These are phyloP conservation scores for Leptinotarsa haldemani DNA, from an alignment of 2,888 invertebrate genomes.

Conservation along the genomic window DNA sequence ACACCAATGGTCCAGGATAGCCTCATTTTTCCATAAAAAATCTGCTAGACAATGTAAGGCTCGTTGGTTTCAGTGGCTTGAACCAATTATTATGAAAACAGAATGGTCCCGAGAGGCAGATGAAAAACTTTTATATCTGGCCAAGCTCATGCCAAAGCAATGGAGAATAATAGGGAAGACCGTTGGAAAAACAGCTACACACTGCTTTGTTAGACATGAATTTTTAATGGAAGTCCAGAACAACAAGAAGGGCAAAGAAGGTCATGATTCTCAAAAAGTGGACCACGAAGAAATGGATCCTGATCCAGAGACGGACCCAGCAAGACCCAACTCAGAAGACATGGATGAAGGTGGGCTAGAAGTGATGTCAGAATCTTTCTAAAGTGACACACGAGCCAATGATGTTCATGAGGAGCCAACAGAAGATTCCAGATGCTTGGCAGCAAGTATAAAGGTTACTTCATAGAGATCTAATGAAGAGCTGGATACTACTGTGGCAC, in stretches of 20 bases:
- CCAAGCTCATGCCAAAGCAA: slow-evolving; percentile 99
- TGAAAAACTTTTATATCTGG: slow-evolving; percentile 95
- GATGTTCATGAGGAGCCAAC: too few relatives aligned
- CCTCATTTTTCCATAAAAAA: slow-evolving; percentile 95
- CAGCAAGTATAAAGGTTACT: too few relatives aligned
- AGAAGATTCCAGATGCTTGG: too few relatives aligned
- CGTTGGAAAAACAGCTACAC: slow-evolving; percentile 97
- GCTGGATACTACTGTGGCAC: too few relatives aligned
- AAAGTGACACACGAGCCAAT: too few relatives aligned
- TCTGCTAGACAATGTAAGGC: slow-evolving; percentile 99
- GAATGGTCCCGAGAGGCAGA: slow-evolving; percentile 99
- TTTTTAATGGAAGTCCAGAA: slow-evolving; percentile 90
- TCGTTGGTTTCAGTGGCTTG: slow-evolving; percentile 99
- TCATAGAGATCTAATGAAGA: too few relatives aligned
- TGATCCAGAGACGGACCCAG: slow-evolving; percentile 99
- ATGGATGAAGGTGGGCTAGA: slow-evolving; percentile 95
- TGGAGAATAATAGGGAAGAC: slow-evolving; percentile 99
- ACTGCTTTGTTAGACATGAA: slow-evolving; percentile 98
- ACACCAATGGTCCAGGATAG: slow-evolving; percentile 99
- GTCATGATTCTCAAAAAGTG: slow-evolving; percentile 95
- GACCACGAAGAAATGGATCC: slow-evolving; percentile 99
- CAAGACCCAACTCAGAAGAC: slow-evolving; percentile 98
- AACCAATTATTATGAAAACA: slow-evolving; percentile 99
- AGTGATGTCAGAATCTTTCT: too few relatives aligned
- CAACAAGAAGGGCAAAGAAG: slow-evolving; percentile 93